Base-by-base conservation (phyloP, 2,113 vertebrate species). In the Pachycephala philippinensis region DNA sequence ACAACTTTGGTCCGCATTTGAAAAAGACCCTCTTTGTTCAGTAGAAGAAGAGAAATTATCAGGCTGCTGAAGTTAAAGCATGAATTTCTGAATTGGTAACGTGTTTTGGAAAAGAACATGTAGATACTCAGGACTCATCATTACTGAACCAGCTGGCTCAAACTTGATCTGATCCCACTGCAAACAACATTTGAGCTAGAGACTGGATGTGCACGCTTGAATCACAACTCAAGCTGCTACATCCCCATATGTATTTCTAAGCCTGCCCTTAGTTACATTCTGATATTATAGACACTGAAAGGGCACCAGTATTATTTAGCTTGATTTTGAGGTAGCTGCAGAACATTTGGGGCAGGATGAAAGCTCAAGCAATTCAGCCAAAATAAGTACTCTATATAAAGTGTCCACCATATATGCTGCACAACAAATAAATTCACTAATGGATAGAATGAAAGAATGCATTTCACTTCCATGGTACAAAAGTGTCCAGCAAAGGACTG, bases 121-220 rank as follows among this genome's bases (percentile, higher is more conserved):
- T 16, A 81, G 59, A 87, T 61, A 47, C 37, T 44, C 26, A 49
- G 50, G 37, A 52, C 27, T 84, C 52, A 40, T 80, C 82, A 63
- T 53, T 39, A 22, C 47, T 66, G 52, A 90, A 90, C 64, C 89
- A 93, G 84, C 77, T 95, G 80, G 84, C 72, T 96, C 86, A 63
- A 60, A 89, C 71, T 69, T 86, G 50, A 63, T 74, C 72, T 31
- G 50, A 78, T 81, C 72, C 56, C 47, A 53, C 0, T 68, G 64
- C 68, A 94, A 96, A 83, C 53, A 96, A 60, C 79, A 91, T 84
- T 71, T 63, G 89, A 95, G 56, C 57, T 60, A 35, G 9, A 89
- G 39, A 44, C 9, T 63, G 71, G 50, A 80, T 63, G 66, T 66
- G 37, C 75, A 91, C 40, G 27, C 26, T 37, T 19, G 24, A 70